Percentiles rank a stretch among this genome's conserved stretches.
phyloP scores from a whole-genome alignment of 1,140 invertebrate species.

The Scaptodrosophila lebanonensis region DNA sequence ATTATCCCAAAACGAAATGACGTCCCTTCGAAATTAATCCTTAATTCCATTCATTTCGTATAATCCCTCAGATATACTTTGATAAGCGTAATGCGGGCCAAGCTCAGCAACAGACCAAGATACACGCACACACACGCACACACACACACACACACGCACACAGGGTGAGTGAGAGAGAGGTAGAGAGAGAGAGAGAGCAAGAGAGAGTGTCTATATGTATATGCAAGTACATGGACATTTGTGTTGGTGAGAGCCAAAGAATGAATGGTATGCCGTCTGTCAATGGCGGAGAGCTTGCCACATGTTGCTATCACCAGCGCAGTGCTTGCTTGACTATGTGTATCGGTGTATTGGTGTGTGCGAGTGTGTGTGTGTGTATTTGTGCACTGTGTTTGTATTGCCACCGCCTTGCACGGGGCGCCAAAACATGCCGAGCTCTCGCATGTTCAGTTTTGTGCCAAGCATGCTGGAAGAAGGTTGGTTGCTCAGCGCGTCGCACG shows the following conservation, averaged over 20 bases:
- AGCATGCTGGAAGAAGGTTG: constrained; percentile 77
- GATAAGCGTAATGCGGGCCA: constrained; percentile 73
- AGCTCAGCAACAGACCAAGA: constrained; percentile 24
- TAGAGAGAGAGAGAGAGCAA: not conserved
- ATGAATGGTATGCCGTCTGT: not conserved
- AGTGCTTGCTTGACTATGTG: constrained; percentile 8
- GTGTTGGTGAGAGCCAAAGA: constrained; percentile 4
- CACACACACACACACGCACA: constrained; percentile 1
- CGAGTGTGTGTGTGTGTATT: constrained; percentile 18
- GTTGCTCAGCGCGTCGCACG: constrained; percentile 49
- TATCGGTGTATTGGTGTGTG: constrained; percentile 1
- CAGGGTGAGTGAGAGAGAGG: constrained; percentile 3
- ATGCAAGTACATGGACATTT: too few species aligned
- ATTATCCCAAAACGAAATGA: constrained; percentile 77
- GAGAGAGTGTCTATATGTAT: constrained; percentile 6
- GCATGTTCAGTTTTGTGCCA: constrained; percentile 63
- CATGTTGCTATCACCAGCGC: constrained; percentile 51
- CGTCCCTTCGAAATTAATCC: constrained; percentile 77
- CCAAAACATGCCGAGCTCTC: constrained; percentile 44
- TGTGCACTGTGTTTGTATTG: constrained; percentile 14
- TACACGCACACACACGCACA: too few species aligned
- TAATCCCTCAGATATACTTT: constrained; percentile 77
- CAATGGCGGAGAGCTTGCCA: constrained; percentile 34
- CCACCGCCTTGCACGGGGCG: constrained; percentile 36
- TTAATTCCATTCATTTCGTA: constrained; percentile 77